Base-by-base conservation (phyloP, 1,140 invertebrate genomes). In the Cylas formicarius region DNA sequence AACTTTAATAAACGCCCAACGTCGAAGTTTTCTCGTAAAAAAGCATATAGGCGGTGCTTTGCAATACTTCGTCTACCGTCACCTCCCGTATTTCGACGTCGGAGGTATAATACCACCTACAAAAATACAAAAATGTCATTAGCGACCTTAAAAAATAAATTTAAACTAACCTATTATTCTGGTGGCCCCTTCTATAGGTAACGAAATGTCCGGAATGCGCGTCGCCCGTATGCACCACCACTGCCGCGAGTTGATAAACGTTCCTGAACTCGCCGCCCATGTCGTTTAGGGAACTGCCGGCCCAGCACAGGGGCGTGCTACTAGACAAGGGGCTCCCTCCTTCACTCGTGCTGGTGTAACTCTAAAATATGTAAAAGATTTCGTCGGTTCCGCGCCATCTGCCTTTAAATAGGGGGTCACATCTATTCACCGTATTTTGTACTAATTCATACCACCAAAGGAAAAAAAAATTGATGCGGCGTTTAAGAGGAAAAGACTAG, bases 151-250 rank as follows among this genome's bases (percentile, higher is more conserved):
- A 36, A 36, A n/a, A 36, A 20, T 5, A 47, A 43, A 46, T n/a
- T 20, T 18, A 32, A 37, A 52, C 29, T 54, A 52, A 63, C 64
- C 62, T 62, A 16, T 60, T 61, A 33, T 62, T 62, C 35, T 64
- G 61, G 54, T 76, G 74, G 44, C 84, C 85, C 9, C 88, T 73
- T 35, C 91, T 72, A 62, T 91, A 94, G 22, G 90, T 91, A 31
- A 93, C 81, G 72, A 94, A 95, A 72, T 96, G 92, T 19, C 92
- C 92, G 32, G 82, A 82, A 61, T 83, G 77, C 8, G 83, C 83
- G 52, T 84, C 81, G 13, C 92, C 91, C 31, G 83, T 74, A 68
- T 95, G 91, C 27, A 90, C 88, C n/a, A 95, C 81, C 0, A 91
- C 88, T 1, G 89, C 81, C 52, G 78, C 74, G 27, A 96, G 71